Evolutionary conservation across 1,140 invertebrate genomes (phyloP), one percentile per base, ranked within the genome.

Genomic region (Hirudo medicinalis): DNA sequence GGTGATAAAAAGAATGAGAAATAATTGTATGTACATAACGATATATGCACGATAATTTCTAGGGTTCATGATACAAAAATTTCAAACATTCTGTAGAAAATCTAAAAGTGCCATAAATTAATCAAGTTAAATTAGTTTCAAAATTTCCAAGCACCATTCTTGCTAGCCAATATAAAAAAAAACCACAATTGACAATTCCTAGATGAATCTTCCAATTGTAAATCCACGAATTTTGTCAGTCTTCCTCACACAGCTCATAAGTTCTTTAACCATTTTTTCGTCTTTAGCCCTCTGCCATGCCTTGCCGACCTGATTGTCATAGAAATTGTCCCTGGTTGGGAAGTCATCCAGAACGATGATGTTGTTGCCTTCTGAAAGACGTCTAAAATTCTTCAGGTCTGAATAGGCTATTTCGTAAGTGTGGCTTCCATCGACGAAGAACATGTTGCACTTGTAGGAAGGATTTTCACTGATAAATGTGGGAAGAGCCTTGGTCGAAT

Each of bases 351-450:
- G 5, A 6, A 68, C 67, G 29, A 68, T 68, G 13, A 68, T 43
- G 27, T 68, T 68, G 57, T 22, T 63, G 11, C 6, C 36, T n/a
- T 68, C 67, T 15, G 67, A 29, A 68, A 68, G 22, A 5, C 19
- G 8, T 25, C 8, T 43, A 20, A 68, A 68, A 68, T 20, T 68
- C 36, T 43, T 29, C 22, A 68, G 27, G 67, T 68, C 67, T 13
- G 67, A 68, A 36, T 32, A 43, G 36, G 11, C 67, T n/a, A 68
- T 19, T 36, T 29, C n/a, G n/a, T 68, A 68, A 29, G 36, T 13
- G 36, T 68, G 67, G 36, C 67, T 43, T 25, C 67, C 67, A 27
- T 68, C 67, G 67, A 68, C 27, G 29, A 68, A 68, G 8, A 68
- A 32, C n/a, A 68, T 22, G 36, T 68, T 43, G 36, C 67, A 68